Evolutionary conservation across 53 echinoderm and acorn worm genomes (phyloP).

Genomic region (Zoroaster sp.): DNA sequence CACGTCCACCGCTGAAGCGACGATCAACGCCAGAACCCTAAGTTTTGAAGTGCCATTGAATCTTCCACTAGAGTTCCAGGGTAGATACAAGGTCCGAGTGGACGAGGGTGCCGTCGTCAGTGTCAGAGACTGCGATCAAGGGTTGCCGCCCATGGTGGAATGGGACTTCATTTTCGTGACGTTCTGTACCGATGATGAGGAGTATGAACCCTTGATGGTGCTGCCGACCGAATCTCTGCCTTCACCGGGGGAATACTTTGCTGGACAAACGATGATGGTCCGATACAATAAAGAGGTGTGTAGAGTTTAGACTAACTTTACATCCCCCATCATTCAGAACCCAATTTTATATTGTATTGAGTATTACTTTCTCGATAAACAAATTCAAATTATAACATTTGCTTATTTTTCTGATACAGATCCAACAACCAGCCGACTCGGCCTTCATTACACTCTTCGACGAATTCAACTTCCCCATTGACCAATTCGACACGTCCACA

Average conservation of each 20-base stretch:
- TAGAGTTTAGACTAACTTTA: neutral
- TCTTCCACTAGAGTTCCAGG: slow-evolving; percentile 26
- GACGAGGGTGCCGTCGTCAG: slow-evolving; percentile 54
- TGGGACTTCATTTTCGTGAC: slow-evolving; percentile 48
- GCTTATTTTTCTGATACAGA: neutral
- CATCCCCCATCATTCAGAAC: neutral
- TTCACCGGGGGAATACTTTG: slow-evolving; percentile 24
- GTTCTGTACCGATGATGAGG: slow-evolving; percentile 18
- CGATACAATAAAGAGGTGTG: slow-evolving; percentile 6
- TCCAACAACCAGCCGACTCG: slow-evolving; percentile 12
- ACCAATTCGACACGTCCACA: slow-evolving; percentile 41
- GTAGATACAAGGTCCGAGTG: slow-evolving; percentile 28
- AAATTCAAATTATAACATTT: neutral
- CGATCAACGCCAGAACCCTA: slow-evolving; percentile 14
- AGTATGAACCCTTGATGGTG: slow-evolving; percentile 20
- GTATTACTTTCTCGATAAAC: no score
- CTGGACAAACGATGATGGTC: slow-evolving; percentile 29
- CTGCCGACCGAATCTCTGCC: slow-evolving; percentile 30
- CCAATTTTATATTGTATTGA: no score
- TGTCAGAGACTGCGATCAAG: slow-evolving; percentile 31
- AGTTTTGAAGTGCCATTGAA: slow-evolving; percentile 30
- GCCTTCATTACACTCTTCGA: slow-evolving; percentile 47
- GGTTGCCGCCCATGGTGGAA: slow-evolving; percentile 5
- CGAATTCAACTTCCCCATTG: neutral
- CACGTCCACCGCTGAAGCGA: slow-evolving; percentile 24